These are phyloP conservation scores for Aurelia coerulea DNA, from an alignment of 30 jellyfish, hydroid and myxozoan genomes.

Conservation along the genomic window DNA sequence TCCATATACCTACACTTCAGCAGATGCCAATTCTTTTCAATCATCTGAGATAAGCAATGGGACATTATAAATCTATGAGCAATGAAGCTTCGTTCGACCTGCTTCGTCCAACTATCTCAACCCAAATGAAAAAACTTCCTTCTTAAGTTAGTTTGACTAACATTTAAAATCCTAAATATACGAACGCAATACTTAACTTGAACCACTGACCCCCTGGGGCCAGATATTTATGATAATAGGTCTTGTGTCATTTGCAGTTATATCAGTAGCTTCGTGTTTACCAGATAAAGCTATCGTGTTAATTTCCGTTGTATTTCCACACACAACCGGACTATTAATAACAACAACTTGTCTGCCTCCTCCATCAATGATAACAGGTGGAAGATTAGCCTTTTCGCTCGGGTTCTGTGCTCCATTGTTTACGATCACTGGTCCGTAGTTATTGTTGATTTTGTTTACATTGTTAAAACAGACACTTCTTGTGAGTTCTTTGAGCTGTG, in stretches of 20 bases:
- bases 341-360: slow-evolving; percentile 80
- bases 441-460: neutral
- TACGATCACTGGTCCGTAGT: neutral
- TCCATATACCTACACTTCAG: too few relatives aligned
- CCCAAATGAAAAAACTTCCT: too few relatives aligned
- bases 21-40: too few relatives aligned
- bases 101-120: too few relatives aligned
- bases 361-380: slow-evolving; percentile 64
- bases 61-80: too few relatives aligned
- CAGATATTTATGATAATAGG: slow-evolving; percentile 64
- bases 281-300: slow-evolving; percentile 21
- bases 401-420: neutral
- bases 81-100: too few relatives aligned
- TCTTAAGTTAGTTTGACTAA: too few relatives aligned
- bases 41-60: too few relatives aligned
- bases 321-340: slow-evolving; percentile 58
- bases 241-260: slow-evolving; percentile 18
- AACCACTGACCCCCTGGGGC: slow-evolving; percentile 56
- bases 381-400: slow-evolving; percentile 8
- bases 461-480: neutral
- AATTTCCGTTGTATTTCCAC: slow-evolving; percentile 17
- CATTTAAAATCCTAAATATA: too few relatives aligned
- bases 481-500: neutral
- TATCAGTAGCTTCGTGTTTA: slow-evolving; percentile 13
- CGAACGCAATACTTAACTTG: too few relatives aligned